These are phyloP conservation scores for Apamea crenata DNA, from an alignment of 2,888 invertebrate genomes.

Conservation along the genomic window DNA sequence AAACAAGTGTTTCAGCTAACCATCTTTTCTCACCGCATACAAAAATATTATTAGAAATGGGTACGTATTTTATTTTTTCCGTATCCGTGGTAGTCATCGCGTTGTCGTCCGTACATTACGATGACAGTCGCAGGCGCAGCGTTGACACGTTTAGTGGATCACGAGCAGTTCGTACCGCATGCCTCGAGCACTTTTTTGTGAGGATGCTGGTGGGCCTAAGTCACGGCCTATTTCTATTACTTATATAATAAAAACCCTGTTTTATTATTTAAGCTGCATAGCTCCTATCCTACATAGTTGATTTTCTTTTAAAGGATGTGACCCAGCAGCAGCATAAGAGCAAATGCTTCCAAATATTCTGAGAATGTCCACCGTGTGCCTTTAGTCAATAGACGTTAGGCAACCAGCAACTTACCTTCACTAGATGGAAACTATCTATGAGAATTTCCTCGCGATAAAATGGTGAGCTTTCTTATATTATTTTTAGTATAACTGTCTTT, in stretches of 20 bases:
- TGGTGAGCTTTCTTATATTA: background rate
- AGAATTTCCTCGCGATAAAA: background rate
- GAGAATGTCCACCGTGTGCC: too few relatives aligned
- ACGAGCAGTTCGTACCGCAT: slow-evolving; percentile 64
- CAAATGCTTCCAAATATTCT: background rate
- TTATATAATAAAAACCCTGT: background rate
- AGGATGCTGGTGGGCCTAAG: background rate
- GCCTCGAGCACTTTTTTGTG: slow-evolving; percentile 35
- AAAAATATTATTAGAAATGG: slow-evolving; percentile 29
- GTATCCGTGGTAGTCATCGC: slow-evolving; percentile 57
- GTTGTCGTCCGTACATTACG: slow-evolving; percentile 32
- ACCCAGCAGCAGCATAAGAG: background rate
- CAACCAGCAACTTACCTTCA: background rate
- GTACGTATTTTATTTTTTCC: slow-evolving; percentile 37
- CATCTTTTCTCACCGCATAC: slow-evolving; percentile 9
- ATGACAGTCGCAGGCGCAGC: slow-evolving; percentile 49
- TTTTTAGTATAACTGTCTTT: too few relatives aligned
- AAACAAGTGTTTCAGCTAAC: slow-evolving; percentile 2
- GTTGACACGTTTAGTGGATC: slow-evolving; percentile 70
- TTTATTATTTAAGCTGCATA: background rate
- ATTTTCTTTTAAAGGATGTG: background rate
- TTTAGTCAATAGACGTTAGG: background rate
- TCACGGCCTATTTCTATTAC: slow-evolving; percentile 22
- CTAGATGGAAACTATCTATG: background rate
- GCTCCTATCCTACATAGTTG: background rate